Base-by-base conservation (phyloP, 2,113 vertebrate genomes). In the Mionectes macconnelli region DNA sequence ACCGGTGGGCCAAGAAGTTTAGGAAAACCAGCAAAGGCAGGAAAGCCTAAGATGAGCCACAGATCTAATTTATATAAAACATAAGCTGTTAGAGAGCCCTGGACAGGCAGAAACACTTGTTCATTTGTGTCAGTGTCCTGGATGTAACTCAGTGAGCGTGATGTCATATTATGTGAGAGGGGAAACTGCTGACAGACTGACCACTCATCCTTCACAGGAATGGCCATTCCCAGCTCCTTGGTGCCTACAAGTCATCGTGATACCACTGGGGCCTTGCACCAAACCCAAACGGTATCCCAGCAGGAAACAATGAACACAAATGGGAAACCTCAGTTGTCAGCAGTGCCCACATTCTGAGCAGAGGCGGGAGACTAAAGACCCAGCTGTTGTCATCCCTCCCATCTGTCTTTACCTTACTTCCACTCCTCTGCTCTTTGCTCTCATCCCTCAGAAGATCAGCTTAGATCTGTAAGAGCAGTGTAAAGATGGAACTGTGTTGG, bases 131-230 rank as follows among this genome's bases (percentile, higher is more conserved):
- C 55, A 50, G 62, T 25, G 35, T 50, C 55, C 47, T 49, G 42
- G 47, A n/a, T 0, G 3, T 17, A 87, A 75, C 68, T 17, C 55
- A 39, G 47, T 0, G 3, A 80, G 62, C 31, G 20, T 10, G 19
- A 18, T 7, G 40, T 10, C 53, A 27, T 21, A 0, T 27, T 27
- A 53, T 13, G 8, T 0, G 0, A n/a, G 10, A 72, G 18, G 22
- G 22, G 35, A 68, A 50, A 22, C 10, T 4, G 23, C 69, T n/a
- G 35, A 55, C 0, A 2, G 31, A 52, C 7, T 27, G 30, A 33
- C 33, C 53, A 3, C 10, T 37, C 37, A 19, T 0, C 4, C 57
- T 31, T 72, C 57, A 63, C 0, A 0, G 7, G 21, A 68, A 64
- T 1, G 0, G 0, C 25, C 81, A 3, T 5, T 49, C 22, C 55